A percentile compares a stretch with the other conserved stretches of the same genome.
These are phyloP conservation scores for Charanyca ferruginea DNA, from an alignment of 2,888 invertebrate genomes.

Conservation along the genomic window DNA sequence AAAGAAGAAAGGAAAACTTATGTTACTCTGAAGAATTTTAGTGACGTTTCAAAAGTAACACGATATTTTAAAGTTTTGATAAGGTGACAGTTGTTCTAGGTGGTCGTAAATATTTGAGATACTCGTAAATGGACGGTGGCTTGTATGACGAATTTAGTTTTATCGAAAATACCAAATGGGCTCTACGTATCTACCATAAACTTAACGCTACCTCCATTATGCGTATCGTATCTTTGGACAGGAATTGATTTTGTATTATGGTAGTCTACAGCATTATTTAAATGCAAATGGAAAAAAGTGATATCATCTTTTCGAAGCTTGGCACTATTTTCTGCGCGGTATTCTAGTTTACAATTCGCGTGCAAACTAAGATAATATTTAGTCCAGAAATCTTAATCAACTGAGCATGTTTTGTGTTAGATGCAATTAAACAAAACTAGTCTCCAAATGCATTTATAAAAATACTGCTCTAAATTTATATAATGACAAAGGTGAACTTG, in stretches of 20 bases:
- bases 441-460: not conserved
- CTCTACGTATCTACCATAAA: conserved; percentile 37
- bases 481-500: conserved; percentile 13
- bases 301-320: conserved; percentile 27
- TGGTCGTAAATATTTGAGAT: conserved; percentile 78
- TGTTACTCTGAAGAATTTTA: conserved; percentile 24
- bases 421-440: not conserved
- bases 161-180: conserved; percentile 58
- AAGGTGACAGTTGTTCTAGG: conserved; percentile 65
- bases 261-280: conserved; percentile 24
- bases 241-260: conserved; percentile 31
- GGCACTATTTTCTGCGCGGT: conserved; percentile 36
- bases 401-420: not conserved
- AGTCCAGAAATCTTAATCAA: conserved; percentile 23
- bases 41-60: conserved; percentile 41
- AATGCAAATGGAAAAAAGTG: conserved; percentile 50
- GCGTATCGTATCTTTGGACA: conserved; percentile 38
- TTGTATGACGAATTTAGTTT: conserved; percentile 68
- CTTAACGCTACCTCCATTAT: conserved; percentile 48
- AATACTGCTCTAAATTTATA: conserved; percentile 5
- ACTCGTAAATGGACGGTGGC: conserved; percentile 64
- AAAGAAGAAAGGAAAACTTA: conserved; percentile 9
- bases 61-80: conserved; percentile 65
- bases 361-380: conserved; percentile 8
- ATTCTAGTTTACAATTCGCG: conserved; percentile 29